phyloP scores from a whole-genome alignment of 2,888 invertebrate species.

The Diploptera punctata region DNA sequence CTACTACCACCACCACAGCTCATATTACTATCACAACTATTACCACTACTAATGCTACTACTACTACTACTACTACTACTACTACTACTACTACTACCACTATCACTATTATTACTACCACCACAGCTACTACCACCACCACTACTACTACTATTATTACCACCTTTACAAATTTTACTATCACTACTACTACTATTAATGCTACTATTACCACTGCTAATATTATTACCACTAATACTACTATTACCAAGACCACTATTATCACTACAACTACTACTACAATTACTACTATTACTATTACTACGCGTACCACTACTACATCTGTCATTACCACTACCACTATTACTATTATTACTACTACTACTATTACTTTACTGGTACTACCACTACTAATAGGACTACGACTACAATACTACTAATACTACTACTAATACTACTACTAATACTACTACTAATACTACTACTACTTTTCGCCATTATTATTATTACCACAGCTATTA shows the following conservation, averaged over 20 bases:
- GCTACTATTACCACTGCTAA: neutral
- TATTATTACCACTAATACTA: neutral
- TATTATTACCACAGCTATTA: too few relatives aligned
- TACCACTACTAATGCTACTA: too few relatives aligned
- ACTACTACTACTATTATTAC: neutral
- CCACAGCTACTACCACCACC: too few relatives aligned
- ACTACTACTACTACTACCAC: neutral
- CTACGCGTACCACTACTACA: neutral
- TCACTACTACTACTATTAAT: neutral
- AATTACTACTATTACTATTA: too few relatives aligned
- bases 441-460: too few relatives aligned
- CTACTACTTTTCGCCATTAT: neutral
- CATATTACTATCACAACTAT: neutral
- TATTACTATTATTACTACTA: neutral
- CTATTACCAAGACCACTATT: neutral
- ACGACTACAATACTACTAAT: too few relatives aligned
- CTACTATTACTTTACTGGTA: too few relatives aligned
- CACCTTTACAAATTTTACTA: neutral
- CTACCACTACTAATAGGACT: too few relatives aligned
- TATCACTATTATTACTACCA: neutral
- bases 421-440: too few relatives aligned
- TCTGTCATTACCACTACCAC: slow-evolving; percentile 3
- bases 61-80: slow-evolving; percentile 7
- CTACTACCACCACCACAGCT: neutral
- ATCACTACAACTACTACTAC: too few relatives aligned